Conservation (phyloP, 2,113 vertebrate species). For the Hystrix brachyura region DNA sequence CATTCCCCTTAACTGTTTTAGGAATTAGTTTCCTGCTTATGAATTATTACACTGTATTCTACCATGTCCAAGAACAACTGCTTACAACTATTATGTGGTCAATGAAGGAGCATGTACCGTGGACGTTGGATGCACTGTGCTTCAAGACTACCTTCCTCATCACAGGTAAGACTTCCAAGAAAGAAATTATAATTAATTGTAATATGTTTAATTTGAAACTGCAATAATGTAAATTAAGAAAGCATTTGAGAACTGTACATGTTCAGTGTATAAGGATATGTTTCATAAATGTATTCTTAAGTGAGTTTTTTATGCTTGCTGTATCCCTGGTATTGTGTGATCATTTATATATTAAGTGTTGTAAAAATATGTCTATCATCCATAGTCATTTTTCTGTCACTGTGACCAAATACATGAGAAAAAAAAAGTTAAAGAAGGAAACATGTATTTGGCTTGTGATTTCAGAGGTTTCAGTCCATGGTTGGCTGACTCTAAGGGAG, state of each 20-base stretch:
- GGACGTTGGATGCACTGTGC: slow-evolving; percentile 97
- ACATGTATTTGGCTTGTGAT: neutral
- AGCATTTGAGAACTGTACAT: neutral
- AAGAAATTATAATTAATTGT: neutral
- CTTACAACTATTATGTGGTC: slow-evolving; percentile 95
- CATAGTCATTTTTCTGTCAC: neutral
- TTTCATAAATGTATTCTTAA: neutral
- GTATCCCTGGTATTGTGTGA: neutral
- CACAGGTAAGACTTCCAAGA: slow-evolving; percentile 89
- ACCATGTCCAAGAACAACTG: slow-evolving; percentile 92
- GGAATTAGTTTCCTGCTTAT: slow-evolving; percentile 93
- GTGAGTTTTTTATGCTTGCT: neutral
- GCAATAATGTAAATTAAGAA: neutral
- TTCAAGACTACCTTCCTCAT: slow-evolving; percentile 94
- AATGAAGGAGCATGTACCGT: slow-evolving; percentile 98
- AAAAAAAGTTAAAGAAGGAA: neutral
- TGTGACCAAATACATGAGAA: neutral
- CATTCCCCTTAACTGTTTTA: slow-evolving; percentile 54
- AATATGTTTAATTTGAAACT: slow-evolving; percentile 3
- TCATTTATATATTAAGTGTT: neutral
- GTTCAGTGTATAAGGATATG: neutral
- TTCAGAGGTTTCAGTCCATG: neutral
- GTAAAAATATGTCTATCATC: neutral
- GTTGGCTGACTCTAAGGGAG: neutral
- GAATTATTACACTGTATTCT: slow-evolving; percentile 98